Evolutionary conservation across 2,888 invertebrate species (phyloP).

Genomic region (Didymodactylos carnosus): DNA sequence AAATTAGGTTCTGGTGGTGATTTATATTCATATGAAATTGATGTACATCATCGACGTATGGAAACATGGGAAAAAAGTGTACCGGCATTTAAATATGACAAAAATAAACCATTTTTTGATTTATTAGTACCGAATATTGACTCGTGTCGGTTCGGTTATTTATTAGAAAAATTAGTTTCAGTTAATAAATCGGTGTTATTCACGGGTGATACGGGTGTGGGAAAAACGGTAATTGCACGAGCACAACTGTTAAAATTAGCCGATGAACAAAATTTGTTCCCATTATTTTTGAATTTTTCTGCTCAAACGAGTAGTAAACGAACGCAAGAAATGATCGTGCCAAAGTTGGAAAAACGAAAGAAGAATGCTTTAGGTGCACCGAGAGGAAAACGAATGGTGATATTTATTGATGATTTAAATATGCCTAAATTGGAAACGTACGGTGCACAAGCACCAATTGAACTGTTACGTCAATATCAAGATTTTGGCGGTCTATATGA

Average conservation of each 20-base stretch:
- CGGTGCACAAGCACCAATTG: slow-evolving; percentile 36
- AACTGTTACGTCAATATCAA: slow-evolving; percentile 47
- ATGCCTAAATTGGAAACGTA: slow-evolving; percentile 49
- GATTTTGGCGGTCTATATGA: slow-evolving; percentile 67
- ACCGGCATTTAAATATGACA: slow-evolving; percentile 51
- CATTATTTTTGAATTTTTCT: slow-evolving; percentile 64
- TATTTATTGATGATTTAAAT: slow-evolving; percentile 75
- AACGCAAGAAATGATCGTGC: slow-evolving; percentile 63
- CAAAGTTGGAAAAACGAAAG: slow-evolving; percentile 60
- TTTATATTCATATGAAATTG: slow-evolving; percentile 57
- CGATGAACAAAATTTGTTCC: slow-evolving; percentile 45
- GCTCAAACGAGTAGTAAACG: slow-evolving; percentile 67
- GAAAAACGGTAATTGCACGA: slow-evolving; percentile 61
- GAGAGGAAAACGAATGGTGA: slow-evolving; percentile 55
- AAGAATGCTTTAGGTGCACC: slow-evolving; percentile 58
- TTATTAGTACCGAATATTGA: slow-evolving; percentile 74
- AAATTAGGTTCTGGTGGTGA: slow-evolving; percentile 43
- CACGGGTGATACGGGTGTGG: slow-evolving; percentile 75
- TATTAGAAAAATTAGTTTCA: slow-evolving; percentile 53
- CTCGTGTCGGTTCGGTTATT: slow-evolving; percentile 62
- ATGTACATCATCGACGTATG: slow-evolving; percentile 48
- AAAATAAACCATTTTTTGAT: slow-evolving; percentile 58
- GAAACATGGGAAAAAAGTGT: slow-evolving; percentile 60
- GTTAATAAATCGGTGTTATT: slow-evolving; percentile 58
- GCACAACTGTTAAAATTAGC: slow-evolving; percentile 49